A percentile compares a stretch with the other conserved stretches of the same genome.
Evolutionary conservation across 1,140 invertebrate species (phyloP).

Genomic region (Zelostemma sp.): DNA sequence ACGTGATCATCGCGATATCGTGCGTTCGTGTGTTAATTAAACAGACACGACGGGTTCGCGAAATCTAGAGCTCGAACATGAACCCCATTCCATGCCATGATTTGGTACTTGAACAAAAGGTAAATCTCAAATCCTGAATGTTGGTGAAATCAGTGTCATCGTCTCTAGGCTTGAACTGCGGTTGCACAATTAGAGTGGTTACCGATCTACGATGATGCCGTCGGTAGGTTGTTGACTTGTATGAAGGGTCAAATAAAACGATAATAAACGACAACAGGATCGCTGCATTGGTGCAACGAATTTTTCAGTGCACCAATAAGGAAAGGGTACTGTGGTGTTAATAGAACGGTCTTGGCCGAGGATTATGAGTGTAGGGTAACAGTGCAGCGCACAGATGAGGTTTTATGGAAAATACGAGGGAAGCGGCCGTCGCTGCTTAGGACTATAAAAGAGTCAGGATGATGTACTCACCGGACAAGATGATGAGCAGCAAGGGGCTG

Average conservation of each 20-base stretch:
- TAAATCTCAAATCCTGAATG: too few relatives aligned
- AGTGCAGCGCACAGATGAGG: conserved; percentile 14
- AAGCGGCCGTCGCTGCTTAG: conserved; percentile 51
- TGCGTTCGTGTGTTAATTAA: background rate
- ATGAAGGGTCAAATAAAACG: background rate
- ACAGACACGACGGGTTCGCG: background rate
- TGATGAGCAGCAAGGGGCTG: conserved; percentile 78
- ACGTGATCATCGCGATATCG: background rate
- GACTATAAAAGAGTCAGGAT: conserved; percentile 54
- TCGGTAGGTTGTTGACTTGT: too few relatives aligned
- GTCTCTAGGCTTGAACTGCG: too few relatives aligned
- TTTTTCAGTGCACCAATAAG: background rate
- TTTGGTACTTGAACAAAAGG: too few relatives aligned
- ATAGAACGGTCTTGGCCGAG: background rate
- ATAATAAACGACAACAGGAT: background rate
- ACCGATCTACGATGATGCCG: too few relatives aligned
- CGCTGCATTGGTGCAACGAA: background rate
- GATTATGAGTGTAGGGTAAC: background rate
- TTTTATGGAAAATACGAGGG: conserved; percentile 16
- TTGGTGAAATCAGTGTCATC: too few relatives aligned
- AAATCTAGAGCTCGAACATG: background rate
- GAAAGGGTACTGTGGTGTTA: background rate
- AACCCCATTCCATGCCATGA: background rate
- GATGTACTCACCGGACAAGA: conserved; percentile 81
- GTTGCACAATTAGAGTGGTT: too few relatives aligned